Conservation (phyloP, 2,113 vertebrate genomes). For the Phrynosoma platyrhinos region DNA sequence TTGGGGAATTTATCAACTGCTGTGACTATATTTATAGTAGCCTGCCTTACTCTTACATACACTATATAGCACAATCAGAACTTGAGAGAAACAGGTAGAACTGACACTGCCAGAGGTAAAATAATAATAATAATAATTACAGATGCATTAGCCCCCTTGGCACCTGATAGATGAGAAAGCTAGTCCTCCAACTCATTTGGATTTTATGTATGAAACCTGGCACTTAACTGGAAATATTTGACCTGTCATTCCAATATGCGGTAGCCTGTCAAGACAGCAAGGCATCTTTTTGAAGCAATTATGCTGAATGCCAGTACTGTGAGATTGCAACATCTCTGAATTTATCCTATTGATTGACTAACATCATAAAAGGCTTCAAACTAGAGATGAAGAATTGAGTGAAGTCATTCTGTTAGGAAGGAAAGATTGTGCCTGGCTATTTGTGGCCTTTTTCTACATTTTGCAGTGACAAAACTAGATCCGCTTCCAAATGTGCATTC, state of each 20-base stretch:
- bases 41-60: background rate
- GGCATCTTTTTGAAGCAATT: constrained; percentile 51
- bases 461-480: background rate
- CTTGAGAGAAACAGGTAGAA: background rate
- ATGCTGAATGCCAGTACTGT: constrained; percentile 34
- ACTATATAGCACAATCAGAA: background rate
- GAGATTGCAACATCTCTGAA: constrained; percentile 36
- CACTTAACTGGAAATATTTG: background rate
- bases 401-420: constrained; percentile 62
- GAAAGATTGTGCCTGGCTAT: constrained; percentile 52
- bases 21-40: background rate
- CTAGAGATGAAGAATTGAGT: constrained; percentile 44
- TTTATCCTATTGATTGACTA: constrained; percentile 67
- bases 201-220: background rate
- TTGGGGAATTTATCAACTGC: no score
- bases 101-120: background rate
- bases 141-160: background rate
- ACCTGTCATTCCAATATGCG: constrained; percentile 25
- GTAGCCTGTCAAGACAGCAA: constrained; percentile 48
- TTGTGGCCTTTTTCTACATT: background rate
- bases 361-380: constrained; percentile 54
- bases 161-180: background rate
- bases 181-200: background rate
- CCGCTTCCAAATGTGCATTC: background rate
- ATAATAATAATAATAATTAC: background rate